Evolutionary conservation across 2,113 vertebrate species (phyloP).

Genomic region (Myrmecophaga tridactyla): DNA sequence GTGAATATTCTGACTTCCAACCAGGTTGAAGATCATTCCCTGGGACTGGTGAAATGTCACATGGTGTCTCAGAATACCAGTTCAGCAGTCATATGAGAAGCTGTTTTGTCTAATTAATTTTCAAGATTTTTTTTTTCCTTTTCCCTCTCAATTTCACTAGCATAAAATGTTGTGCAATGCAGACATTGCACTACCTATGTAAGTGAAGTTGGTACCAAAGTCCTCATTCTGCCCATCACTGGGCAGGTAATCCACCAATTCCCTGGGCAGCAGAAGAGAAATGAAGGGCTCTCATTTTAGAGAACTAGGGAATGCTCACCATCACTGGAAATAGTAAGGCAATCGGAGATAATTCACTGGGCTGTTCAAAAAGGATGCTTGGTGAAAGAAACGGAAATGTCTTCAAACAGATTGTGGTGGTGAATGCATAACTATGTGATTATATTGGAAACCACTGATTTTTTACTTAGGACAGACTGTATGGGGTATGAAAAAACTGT

Average conservation of each 20-base stretch:
- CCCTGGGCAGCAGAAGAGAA: not conserved
- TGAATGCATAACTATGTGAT: too few relatives aligned
- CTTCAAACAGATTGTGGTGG: too few relatives aligned
- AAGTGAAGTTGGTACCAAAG: not conserved
- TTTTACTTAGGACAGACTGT: too few relatives aligned
- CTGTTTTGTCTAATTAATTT: not conserved
- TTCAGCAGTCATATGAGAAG: not conserved
- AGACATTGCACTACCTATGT: not conserved
- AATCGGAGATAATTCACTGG: not conserved
- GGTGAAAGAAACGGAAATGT: too few relatives aligned
- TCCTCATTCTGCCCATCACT: not conserved
- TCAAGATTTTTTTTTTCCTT: not conserved
- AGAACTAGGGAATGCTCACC: not conserved
- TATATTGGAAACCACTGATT: too few relatives aligned
- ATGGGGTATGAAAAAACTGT: too few relatives aligned
- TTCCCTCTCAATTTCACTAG: slow-evolving; percentile 18
- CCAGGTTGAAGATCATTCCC: not conserved
- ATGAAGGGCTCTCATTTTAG: not conserved
- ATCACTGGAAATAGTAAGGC: not conserved
- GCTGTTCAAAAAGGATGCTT: not conserved
- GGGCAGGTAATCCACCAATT: not conserved
- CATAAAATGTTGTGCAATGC: not conserved
- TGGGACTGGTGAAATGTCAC: not conserved
- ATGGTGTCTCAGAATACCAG: not conserved
- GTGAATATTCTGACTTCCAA: not conserved